Conservation (phyloP, 2,113 vertebrate species). For the Urocolius indicus region DNA sequence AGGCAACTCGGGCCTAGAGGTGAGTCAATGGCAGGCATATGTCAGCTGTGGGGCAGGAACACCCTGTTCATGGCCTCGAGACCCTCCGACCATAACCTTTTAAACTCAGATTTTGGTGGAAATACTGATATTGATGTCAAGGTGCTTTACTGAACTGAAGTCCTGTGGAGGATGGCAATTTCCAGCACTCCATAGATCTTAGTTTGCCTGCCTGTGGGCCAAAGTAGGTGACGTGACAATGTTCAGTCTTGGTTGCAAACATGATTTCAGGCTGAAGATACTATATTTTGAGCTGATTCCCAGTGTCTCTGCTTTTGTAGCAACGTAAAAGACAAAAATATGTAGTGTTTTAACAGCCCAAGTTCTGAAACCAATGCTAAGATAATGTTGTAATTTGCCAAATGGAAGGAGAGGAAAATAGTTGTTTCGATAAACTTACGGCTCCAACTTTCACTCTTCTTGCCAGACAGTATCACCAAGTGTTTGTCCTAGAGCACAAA, state of each 20-base stretch:
- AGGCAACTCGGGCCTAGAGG: neutral
- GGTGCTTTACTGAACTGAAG: neutral
- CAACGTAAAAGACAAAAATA: neutral
- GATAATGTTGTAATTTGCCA: neutral
- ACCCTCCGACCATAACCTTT: neutral
- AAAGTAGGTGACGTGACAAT: neutral
- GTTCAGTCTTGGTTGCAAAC: neutral
- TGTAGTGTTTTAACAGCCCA: neutral
- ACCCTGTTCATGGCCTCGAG: neutral
- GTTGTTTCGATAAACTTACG: neutral
- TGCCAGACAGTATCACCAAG: neutral
- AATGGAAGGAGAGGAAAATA: neutral
- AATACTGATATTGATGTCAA: neutral
- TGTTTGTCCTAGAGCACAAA: slow-evolving; percentile 22
- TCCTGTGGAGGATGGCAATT: fast-evolving
- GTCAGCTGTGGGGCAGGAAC: fast-evolving
- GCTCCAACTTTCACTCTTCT: neutral
- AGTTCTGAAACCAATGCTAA: neutral
- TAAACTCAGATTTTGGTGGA: neutral
- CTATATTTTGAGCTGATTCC: neutral
- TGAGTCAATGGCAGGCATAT: neutral
- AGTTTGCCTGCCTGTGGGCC: neutral
- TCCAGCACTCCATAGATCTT: neutral
- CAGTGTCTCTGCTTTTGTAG: neutral
- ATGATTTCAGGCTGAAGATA: neutral